Evolutionary conservation across 2,113 vertebrate species (phyloP).

Genomic region (Malurus alboscapulatus): DNA sequence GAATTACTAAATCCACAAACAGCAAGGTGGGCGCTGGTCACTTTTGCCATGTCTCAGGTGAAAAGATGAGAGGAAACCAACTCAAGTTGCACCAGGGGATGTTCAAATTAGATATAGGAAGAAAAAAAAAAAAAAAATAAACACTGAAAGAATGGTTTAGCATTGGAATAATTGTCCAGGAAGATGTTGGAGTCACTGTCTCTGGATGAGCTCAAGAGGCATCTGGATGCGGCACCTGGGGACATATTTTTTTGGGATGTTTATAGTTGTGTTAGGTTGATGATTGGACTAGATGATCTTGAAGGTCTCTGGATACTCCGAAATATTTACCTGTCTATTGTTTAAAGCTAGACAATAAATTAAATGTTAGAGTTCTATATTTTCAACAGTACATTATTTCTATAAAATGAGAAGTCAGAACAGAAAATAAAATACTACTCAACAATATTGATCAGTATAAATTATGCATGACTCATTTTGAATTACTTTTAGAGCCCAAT

Average conservation of each 20-base stretch:
- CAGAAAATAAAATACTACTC: slow-evolving; percentile 1
- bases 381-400: background rate
- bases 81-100: background rate
- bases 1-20: background rate
- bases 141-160: background rate
- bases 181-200: background rate
- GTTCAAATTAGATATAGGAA: background rate
- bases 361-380: background rate
- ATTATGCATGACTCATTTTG: slow-evolving; percentile 12
- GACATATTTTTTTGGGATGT: background rate
- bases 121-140: too few species aligned
- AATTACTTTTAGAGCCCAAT: slow-evolving; percentile 3
- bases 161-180: background rate
- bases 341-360: background rate
- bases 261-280: background rate
- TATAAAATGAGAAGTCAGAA: slow-evolving; percentile 1
- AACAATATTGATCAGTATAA: slow-evolving; percentile 33
- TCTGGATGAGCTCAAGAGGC: background rate
- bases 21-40: background rate
- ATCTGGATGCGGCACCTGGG: background rate
- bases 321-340: background rate
- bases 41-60: background rate
- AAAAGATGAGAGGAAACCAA: background rate
- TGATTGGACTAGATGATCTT: background rate
- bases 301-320: background rate